Base-by-base conservation (phyloP, 1,140 invertebrate species). In the Pogonomyrmex californicus region DNA sequence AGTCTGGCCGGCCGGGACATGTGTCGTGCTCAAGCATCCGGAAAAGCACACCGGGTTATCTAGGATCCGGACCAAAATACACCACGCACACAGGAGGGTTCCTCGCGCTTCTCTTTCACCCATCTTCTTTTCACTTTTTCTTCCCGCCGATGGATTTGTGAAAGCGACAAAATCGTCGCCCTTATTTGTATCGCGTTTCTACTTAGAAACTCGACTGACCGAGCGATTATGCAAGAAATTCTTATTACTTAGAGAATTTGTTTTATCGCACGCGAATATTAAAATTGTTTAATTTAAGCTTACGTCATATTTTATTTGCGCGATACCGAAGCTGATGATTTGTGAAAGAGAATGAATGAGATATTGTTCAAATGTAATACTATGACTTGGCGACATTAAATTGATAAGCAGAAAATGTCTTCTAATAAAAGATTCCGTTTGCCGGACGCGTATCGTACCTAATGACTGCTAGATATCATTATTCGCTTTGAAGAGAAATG, bases 11-110 rank as follows among this genome's bases (percentile, higher is more conserved):
- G 88, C 86, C 73, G 86, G 91, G 90, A 90, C 93, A 93, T 94
- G 93, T 94, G 93, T 94, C 92, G 92, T 94, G 93, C 86, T 91
- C 93, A 95, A 94, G 94, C 93, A 94, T 92, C 94, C 93, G 94
- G 93, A 95, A 95, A 94, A 95, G 92, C 92, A 94, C 93, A 93
- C 92, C 73, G 88, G 66, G 90, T 89, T 91, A 91, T 91, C 90
- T 91, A 91, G 90, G 87, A 91, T 91, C 89, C 89, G 89, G 81
- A 91, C 87, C 81, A 91, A 91, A 91, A 91, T 91, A 91, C 90
- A 89, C 85, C 73, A 62, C 70, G 58, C 86, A 90, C 81, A 71
- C 77, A 63, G 81, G 62, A 77, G 86, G 75, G 88, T 87, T 62
- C 58, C 79, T 56, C 65, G 41, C 58, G 14, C 33, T 49, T n/a